Conservation (phyloP, 2,113 vertebrate genomes). For the Hyperopisus bebe region DNA sequence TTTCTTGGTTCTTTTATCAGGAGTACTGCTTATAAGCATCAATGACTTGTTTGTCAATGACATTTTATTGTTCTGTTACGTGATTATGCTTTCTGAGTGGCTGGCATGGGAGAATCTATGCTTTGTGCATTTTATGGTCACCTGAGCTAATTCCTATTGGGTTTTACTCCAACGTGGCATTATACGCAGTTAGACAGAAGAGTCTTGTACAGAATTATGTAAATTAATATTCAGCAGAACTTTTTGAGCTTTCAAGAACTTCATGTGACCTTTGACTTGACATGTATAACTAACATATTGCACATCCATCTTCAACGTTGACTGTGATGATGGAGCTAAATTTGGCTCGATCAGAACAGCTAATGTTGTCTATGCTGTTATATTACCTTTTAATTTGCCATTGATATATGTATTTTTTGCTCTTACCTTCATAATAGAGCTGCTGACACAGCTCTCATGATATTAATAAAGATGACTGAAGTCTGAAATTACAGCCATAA, state of each 20-base stretch:
- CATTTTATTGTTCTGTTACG: neutral
- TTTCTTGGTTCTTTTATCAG: neutral
- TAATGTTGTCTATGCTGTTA: neutral
- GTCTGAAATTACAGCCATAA: slow-evolving; percentile 47
- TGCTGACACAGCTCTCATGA: slow-evolving; percentile 59
- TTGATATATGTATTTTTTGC: slow-evolving; percentile 26
- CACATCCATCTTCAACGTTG: neutral
- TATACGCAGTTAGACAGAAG: neutral
- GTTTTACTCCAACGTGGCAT: neutral
- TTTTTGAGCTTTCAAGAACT: neutral
- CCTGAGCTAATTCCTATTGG: neutral
- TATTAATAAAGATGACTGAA: slow-evolving; percentile 55
- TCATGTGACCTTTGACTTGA: neutral
- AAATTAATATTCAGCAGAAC: neutral
- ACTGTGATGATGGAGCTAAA: neutral
- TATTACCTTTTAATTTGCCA: neutral
- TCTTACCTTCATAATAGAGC: slow-evolving; percentile 44
- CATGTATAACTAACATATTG: neutral
- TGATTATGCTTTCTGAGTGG: neutral
- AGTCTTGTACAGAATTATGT: neutral
- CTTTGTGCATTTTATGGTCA: neutral
- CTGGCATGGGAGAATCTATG: neutral
- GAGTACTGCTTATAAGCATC: neutral
- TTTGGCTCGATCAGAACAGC: slow-evolving; percentile 12
- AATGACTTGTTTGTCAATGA: neutral